These are phyloP conservation scores for Notodonta ziczac DNA, from an alignment of 2,888 invertebrate genomes.

Conservation along the genomic window DNA sequence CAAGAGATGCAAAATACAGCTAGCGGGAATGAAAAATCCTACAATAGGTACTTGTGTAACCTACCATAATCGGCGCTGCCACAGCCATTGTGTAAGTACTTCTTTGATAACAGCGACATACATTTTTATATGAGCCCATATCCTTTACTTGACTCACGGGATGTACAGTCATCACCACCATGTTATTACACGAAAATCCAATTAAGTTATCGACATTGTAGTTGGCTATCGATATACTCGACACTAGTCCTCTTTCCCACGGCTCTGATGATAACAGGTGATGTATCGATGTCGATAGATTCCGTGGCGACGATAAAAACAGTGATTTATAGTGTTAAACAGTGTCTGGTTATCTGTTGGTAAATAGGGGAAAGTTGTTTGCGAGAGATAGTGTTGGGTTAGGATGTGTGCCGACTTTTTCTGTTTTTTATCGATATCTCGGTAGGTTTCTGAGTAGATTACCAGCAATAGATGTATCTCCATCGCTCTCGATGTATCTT, in stretches of 20 bases:
- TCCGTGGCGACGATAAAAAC: conserved; percentile 37
- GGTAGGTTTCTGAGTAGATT: too few relatives aligned
- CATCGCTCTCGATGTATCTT: too few relatives aligned
- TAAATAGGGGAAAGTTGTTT: conserved; percentile 27
- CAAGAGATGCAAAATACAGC: too few relatives aligned
- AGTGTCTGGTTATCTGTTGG: conserved; percentile 16
- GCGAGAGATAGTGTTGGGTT: conserved; percentile 17
- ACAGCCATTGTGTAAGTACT: too few relatives aligned
- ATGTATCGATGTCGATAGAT: conserved; percentile 41
- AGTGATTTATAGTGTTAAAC: conserved; percentile 35
- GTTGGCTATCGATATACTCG: conserved; percentile 10
- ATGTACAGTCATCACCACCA: conserved; percentile 3
- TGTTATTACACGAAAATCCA: conserved; percentile 27
- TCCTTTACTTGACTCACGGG: not conserved
- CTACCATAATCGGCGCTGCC: too few relatives aligned
- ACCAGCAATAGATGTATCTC: too few relatives aligned
- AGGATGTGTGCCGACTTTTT: not conserved
- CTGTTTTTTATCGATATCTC: too few relatives aligned
- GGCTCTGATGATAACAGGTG: conserved; percentile 42
- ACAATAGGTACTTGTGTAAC: too few relatives aligned
- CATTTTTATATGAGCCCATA: not conserved
- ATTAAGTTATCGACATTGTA: conserved; percentile 23
- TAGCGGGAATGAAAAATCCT: too few relatives aligned
- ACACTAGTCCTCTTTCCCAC: conserved; percentile 41
- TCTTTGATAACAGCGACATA: not conserved